Percentiles rank a stretch among this genome's conserved stretches.
Evolutionary conservation across 2,113 vertebrate species (phyloP).

Genomic region (Equus quagga): DNA sequence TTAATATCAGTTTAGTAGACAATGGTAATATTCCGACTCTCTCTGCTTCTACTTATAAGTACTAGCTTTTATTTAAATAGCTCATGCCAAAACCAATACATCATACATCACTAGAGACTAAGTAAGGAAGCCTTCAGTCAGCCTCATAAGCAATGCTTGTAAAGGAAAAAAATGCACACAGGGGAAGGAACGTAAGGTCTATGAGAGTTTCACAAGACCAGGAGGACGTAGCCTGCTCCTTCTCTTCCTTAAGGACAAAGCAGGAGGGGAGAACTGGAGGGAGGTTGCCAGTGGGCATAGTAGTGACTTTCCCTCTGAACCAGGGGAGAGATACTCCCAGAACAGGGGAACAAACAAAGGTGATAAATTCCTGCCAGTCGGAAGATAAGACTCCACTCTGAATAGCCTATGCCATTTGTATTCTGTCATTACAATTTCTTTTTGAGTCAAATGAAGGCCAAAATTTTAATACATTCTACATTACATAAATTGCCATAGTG

Average conservation of each 20-base stretch:
- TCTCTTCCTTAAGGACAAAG: neutral
- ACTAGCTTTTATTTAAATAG: neutral
- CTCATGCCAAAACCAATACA: neutral
- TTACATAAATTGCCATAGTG: slow-evolving; percentile 77
- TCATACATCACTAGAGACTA: neutral
- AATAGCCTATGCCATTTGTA: slow-evolving; percentile 50
- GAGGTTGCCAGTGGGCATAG: neutral
- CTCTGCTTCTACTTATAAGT: slow-evolving; percentile 11
- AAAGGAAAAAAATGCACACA: neutral
- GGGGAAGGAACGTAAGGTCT: neutral
- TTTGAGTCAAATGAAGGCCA: slow-evolving; percentile 68
- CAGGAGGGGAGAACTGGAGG: neutral
- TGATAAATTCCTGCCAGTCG: neutral
- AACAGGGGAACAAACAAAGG: slow-evolving; percentile 11
- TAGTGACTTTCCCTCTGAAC: neutral
- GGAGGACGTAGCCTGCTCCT: neutral
- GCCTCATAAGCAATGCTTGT: neutral
- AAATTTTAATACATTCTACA: slow-evolving; percentile 73
- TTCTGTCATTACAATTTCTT: slow-evolving; percentile 49
- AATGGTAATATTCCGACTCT: neutral
- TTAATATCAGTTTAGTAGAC: neutral
- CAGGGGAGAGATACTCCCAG: neutral
- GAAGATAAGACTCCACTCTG: slow-evolving; percentile 53
- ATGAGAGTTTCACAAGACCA: neutral
- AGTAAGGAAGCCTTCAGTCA: neutral